Conservation (phyloP, 2,113 vertebrate species). For the Bos indicus region DNA sequence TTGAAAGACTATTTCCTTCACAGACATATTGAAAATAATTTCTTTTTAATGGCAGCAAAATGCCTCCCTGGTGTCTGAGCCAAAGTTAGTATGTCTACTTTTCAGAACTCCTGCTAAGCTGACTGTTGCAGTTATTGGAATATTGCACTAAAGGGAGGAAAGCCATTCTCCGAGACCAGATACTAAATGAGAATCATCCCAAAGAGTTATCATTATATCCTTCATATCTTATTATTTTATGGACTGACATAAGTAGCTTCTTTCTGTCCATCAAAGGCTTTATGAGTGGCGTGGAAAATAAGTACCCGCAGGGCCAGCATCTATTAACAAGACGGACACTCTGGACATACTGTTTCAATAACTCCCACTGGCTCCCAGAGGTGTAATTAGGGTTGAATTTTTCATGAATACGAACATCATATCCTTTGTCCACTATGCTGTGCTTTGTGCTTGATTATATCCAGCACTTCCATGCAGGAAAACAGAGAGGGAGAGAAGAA, state of each 20-base stretch:
- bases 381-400: slow-evolving; percentile 54
- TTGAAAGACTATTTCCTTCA: background rate
- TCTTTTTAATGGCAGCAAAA: background rate
- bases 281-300: slow-evolving; percentile 40
- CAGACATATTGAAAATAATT: slow-evolving; percentile 16
- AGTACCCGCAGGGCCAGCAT: background rate
- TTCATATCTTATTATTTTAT: background rate
- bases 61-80: background rate
- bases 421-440: slow-evolving; percentile 35
- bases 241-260: slow-evolving; percentile 10
- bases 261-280: slow-evolving; percentile 35
- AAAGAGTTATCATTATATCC: background rate
- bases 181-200: background rate
- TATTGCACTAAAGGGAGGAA: background rate
- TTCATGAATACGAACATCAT: slow-evolving; percentile 54
- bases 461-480: background rate
- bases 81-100: background rate
- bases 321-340: slow-evolving; percentile 42
- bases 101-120: background rate
- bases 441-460: slow-evolving; percentile 23
- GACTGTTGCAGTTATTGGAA: background rate
- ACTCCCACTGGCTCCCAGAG: slow-evolving; percentile 36
- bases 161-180: background rate
- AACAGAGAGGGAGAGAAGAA: background rate
- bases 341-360: background rate